phyloP scores from a whole-genome alignment of 2,797 vertebrate genomes.

The Hapalemur alaotrensis region DNA sequence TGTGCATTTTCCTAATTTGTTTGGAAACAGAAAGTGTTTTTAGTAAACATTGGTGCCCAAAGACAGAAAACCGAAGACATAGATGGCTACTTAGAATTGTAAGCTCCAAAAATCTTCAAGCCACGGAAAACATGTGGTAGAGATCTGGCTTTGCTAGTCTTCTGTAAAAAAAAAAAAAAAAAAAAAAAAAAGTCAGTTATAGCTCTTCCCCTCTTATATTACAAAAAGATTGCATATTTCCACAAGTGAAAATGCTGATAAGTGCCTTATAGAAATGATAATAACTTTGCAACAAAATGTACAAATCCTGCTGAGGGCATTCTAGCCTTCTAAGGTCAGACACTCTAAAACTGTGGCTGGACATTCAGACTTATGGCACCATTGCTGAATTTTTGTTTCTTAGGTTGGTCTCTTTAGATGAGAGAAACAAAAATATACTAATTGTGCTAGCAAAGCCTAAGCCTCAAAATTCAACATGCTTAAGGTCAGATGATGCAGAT shows the following conservation, averaged over 20 bases:
- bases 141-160: neutral
- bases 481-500: neutral
- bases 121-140: neutral
- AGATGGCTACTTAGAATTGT: neutral
- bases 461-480: neutral
- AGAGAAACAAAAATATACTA: neutral
- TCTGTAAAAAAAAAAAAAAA: conserved; percentile 28
- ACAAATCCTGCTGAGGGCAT: neutral
- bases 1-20: neutral
- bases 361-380: neutral
- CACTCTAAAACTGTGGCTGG: neutral
- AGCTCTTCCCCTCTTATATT: neutral
- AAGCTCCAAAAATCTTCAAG: neutral
- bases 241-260: neutral
- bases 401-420: neutral
- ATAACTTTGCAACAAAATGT: neutral
- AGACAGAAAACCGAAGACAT: neutral
- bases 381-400: neutral
- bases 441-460: neutral
- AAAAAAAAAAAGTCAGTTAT: neutral
- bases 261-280: neutral
- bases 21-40: neutral
- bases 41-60: neutral
- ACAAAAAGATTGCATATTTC: neutral
- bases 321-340: neutral